Evolutionary conservation across 2,888 invertebrate genomes (phyloP).

Genomic region (Eristalis pertinax): DNA sequence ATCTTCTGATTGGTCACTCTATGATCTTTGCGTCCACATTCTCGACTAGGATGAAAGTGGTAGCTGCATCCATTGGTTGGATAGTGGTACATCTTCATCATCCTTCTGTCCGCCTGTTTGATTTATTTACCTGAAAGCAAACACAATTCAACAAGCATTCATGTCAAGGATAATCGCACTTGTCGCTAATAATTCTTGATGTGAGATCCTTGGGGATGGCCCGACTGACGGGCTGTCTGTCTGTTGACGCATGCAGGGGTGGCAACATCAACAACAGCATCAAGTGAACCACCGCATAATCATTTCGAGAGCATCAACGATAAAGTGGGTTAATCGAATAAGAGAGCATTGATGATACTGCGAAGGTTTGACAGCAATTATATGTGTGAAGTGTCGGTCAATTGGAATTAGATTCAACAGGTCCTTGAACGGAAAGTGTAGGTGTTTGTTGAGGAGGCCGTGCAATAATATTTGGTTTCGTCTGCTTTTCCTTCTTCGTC

Average conservation of each 20-base stretch:
- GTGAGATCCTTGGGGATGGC: neutral
- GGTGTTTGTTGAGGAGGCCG: too few species aligned
- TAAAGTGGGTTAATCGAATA: conserved; percentile 48
- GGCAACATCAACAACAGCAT: neutral
- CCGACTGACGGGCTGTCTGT: neutral
- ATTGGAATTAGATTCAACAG: conserved; percentile 58
- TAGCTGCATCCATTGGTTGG: too few species aligned
- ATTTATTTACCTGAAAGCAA: conserved; percentile 43
- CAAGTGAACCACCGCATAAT: neutral
- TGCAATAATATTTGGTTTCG: too few species aligned
- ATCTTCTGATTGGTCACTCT: too few species aligned
- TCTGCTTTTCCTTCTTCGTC: too few species aligned
- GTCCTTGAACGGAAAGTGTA: neutral
- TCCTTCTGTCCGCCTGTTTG: conserved; percentile 18
- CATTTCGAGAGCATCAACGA: neutral
- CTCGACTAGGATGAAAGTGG: too few species aligned
- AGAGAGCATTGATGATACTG: conserved; percentile 11
- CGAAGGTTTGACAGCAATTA: conserved; percentile 68
- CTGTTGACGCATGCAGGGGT: too few species aligned
- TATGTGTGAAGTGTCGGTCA: conserved; percentile 64
- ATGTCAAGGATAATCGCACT: conserved; percentile 61
- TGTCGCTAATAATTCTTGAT: conserved; percentile 53
- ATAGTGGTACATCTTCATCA: neutral
- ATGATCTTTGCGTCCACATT: too few species aligned
- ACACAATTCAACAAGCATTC: conserved; percentile 56